A percentile compares a stretch with the other conserved stretches of the same genome.
phyloP scores from a whole-genome alignment of 1,140 invertebrate species.

The Tachypleus tridentatus region DNA sequence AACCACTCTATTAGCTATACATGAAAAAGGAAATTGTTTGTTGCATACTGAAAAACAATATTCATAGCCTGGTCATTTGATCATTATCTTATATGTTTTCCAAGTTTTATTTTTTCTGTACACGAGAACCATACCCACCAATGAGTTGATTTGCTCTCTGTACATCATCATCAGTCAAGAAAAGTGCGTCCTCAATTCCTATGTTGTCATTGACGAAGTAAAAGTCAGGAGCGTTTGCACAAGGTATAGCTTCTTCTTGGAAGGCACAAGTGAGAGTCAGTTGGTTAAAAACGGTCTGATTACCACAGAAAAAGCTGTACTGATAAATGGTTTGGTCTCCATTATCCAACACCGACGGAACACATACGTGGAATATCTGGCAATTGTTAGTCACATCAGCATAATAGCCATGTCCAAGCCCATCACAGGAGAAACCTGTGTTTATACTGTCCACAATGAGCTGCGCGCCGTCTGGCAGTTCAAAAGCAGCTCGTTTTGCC shows the following conservation, averaged over 20 bases:
- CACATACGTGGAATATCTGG: slow-evolving; percentile 25
- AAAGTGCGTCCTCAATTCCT: slow-evolving; percentile 9
- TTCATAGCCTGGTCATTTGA: too few relatives aligned
- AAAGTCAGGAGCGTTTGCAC: slow-evolving; percentile 45
- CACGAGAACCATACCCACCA: too few relatives aligned
- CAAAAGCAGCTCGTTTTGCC: slow-evolving; percentile 14
- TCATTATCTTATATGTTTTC: too few relatives aligned
- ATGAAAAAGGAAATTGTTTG: too few relatives aligned
- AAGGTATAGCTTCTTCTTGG: slow-evolving; percentile 50
- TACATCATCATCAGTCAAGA: slow-evolving; percentile 14
- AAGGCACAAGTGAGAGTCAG: slow-evolving; percentile 52
- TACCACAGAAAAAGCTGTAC: slow-evolving; percentile 51
- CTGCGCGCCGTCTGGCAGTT: slow-evolving; percentile 25
- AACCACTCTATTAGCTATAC: too few relatives aligned
- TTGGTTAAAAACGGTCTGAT: slow-evolving; percentile 43
- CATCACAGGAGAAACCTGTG: neutral
- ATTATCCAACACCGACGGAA: slow-evolving; percentile 38
- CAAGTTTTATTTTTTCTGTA: too few relatives aligned
- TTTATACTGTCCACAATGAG: slow-evolving; percentile 19
- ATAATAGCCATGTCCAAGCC: slow-evolving; percentile 19
- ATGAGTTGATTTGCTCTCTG: slow-evolving; percentile 14
- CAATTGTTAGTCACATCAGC: slow-evolving; percentile 26
- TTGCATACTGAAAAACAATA: too few relatives aligned
- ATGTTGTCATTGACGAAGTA: slow-evolving; percentile 29
- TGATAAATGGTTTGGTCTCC: slow-evolving; percentile 7